phyloP scores from a whole-genome alignment of 2,797 vertebrate genomes.

The Trachurus trachurus region DNA sequence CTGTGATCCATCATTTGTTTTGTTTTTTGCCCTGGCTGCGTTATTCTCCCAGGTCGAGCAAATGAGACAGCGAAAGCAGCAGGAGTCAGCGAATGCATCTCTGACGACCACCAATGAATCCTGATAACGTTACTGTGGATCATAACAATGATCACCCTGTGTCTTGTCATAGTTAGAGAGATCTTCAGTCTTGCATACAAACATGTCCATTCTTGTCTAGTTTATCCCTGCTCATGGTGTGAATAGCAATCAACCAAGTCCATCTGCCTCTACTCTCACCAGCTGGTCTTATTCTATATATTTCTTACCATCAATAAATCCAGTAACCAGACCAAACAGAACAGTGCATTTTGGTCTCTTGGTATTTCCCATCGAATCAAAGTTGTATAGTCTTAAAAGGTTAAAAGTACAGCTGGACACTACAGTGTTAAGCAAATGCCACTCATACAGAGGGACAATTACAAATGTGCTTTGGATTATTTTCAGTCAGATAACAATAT shows the following conservation, averaged over 20 bases:
- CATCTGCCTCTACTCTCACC: neutral
- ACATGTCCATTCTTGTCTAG: neutral
- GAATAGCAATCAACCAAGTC: neutral
- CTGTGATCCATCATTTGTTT: conserved; percentile 52
- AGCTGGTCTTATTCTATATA: neutral
- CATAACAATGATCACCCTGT: conserved; percentile 2
- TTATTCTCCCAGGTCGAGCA: conserved; percentile 31
- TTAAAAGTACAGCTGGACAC: neutral
- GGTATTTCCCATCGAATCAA: neutral
- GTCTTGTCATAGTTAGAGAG: neutral
- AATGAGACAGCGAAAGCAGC: conserved; percentile 27
- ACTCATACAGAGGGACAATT: no score
- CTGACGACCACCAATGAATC: conserved; percentile 20
- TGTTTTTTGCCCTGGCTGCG: conserved; percentile 19
- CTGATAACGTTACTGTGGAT: neutral
- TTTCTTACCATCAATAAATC: neutral
- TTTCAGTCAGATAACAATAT: no score
- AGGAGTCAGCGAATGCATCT: conserved; percentile 24
- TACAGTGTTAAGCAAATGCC: neutral
- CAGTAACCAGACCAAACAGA: neutral
- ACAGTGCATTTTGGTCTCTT: neutral
- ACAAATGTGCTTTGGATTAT: no score
- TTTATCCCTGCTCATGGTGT: neutral
- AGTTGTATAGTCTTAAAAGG: neutral
- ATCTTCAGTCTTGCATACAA: neutral